A percentile compares a stretch with the other conserved stretches of the same genome.
Evolutionary conservation across 2,797 vertebrate genomes (phyloP).

Genomic region (Dipus sagitta): DNA sequence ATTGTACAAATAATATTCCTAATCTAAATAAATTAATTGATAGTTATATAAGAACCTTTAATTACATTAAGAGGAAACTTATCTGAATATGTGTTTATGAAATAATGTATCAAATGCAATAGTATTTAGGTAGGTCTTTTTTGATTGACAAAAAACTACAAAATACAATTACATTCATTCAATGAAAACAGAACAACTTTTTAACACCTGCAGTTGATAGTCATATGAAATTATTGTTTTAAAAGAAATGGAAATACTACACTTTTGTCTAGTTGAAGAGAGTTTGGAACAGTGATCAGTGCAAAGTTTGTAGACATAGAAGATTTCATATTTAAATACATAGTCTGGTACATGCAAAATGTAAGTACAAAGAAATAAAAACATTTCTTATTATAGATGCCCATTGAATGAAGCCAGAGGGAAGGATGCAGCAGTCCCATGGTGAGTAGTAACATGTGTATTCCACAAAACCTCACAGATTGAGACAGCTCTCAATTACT

Average conservation of each 20-base stretch:
- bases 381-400: neutral
- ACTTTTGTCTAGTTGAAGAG: slow-evolving; percentile 17
- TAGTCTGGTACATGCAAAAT: neutral
- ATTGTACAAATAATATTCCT: slow-evolving; percentile 17
- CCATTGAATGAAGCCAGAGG: neutral
- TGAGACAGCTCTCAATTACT: neutral
- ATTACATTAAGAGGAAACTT: neutral
- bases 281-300: neutral
- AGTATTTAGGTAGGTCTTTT: neutral
- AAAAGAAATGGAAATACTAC: neutral
- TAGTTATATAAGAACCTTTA: neutral
- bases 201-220: neutral
- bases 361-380: neutral
- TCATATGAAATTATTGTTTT: neutral
- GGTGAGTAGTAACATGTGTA: neutral
- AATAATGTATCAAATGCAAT: neutral
- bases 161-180: neutral
- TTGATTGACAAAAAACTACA: neutral
- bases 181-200: neutral
- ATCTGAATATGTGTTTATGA: neutral
- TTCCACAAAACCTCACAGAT: neutral
- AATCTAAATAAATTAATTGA: slow-evolving; percentile 35
- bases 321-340: neutral
- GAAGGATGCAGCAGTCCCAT: neutral
- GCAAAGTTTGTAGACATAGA: slow-evolving; percentile 16